These are phyloP conservation scores for Amblyjoppa proteus DNA, from an alignment of 2,888 invertebrate species.

Conservation along the genomic window DNA sequence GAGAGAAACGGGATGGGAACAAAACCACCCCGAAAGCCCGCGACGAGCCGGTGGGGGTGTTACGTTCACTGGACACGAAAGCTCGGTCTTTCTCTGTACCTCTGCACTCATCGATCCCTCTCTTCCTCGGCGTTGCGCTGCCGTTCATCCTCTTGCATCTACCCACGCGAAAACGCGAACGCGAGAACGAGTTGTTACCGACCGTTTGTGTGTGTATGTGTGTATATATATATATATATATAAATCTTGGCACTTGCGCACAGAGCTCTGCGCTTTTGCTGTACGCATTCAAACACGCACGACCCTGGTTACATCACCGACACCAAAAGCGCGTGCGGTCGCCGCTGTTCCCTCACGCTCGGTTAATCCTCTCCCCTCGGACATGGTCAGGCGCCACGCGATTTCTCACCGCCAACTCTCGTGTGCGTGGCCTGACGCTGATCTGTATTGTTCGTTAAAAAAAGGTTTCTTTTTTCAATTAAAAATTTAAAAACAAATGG, in stretches of 20 bases:
- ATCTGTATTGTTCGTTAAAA: not conserved
- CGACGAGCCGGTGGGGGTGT: conserved; percentile 19
- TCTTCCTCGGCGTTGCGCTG: conserved; percentile 17
- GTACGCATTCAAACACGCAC: not conserved
- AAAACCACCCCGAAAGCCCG: conserved; percentile 7
- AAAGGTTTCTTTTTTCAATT: not conserved
- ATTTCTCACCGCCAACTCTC: conserved; percentile 7
- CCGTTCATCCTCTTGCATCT: not conserved
- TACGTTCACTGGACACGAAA: conserved; percentile 39
- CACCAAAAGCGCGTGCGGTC: conserved; percentile 48
- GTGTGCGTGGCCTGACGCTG: not conserved
- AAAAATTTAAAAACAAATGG: not conserved
- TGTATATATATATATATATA: not conserved
- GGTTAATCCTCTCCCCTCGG: conserved; percentile 55
- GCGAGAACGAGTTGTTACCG: conserved; percentile 50
- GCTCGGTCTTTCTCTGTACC: not conserved
- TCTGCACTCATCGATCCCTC: conserved; percentile 47
- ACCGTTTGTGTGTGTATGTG: not conserved
- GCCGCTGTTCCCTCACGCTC: conserved; percentile 54
- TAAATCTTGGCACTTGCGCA: not conserved
- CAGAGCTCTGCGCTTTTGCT: conserved; percentile 28
- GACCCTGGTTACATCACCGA: conserved; percentile 42
- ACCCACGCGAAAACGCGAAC: conserved; percentile 35
- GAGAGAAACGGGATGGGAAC: conserved; percentile 8
- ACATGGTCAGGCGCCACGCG: conserved; percentile 55